phyloP scores from a whole-genome alignment of 2,113 vertebrate genomes.

The Ochotona curzoniae region DNA sequence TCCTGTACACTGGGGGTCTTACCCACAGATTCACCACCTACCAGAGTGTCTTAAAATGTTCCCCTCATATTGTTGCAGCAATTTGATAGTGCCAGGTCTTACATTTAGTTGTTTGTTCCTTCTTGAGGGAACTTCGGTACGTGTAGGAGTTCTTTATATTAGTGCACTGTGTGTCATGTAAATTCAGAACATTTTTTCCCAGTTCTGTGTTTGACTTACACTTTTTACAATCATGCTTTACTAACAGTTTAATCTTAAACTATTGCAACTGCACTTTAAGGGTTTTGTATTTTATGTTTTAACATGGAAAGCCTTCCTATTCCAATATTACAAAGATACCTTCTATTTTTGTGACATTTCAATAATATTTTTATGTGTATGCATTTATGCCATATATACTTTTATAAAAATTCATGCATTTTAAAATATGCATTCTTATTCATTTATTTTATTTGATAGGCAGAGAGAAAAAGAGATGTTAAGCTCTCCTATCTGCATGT shows the following conservation, averaged over 20 bases:
- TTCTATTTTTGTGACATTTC: neutral
- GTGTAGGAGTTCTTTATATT: neutral
- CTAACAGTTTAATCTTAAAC: neutral
- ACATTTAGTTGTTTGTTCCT: too few relatives aligned
- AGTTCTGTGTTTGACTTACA: neutral
- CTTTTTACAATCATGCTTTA: neutral
- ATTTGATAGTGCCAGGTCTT: too few relatives aligned
- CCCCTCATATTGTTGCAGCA: too few relatives aligned
- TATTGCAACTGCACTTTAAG: neutral
- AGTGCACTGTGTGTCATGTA: neutral
- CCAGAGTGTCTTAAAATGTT: too few relatives aligned
- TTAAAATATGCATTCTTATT: too few relatives aligned
- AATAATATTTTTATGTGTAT: neutral
- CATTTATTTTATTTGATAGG: too few relatives aligned
- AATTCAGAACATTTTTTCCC: neutral
- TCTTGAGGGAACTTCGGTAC: too few relatives aligned
- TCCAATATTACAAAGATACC: neutral
- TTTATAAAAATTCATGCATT: too few relatives aligned
- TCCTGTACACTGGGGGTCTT: too few relatives aligned
- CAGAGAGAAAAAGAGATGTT: too few relatives aligned
- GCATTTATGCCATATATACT: neutral
- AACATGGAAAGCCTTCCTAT: neutral
- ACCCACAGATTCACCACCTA: too few relatives aligned
- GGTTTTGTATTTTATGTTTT: slow-evolving; percentile 14
- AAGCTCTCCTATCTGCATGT: too few relatives aligned